phyloP scores from a whole-genome alignment of 2,113 vertebrate genomes.

The Formicarius rufipectus region DNA sequence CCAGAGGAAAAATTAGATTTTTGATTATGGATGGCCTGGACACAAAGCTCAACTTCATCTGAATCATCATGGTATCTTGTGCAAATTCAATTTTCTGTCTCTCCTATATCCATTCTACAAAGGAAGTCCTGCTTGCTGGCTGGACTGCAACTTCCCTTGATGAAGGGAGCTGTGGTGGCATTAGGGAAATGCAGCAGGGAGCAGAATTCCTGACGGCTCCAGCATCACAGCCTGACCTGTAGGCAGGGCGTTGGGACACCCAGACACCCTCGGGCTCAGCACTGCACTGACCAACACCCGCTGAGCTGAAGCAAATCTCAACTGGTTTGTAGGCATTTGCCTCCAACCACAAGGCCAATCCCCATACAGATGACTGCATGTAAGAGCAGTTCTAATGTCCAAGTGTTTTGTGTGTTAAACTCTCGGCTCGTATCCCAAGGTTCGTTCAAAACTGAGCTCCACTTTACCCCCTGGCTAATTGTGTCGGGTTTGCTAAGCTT shows the following conservation, averaged over 20 bases:
- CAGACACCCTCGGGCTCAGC: neutral
- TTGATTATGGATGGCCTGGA: neutral
- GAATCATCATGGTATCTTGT: neutral
- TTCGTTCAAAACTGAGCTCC: neutral
- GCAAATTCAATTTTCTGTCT: neutral
- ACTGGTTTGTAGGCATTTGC: neutral
- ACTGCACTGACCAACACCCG: neutral
- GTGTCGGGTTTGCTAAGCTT: too few relatives aligned
- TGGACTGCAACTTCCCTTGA: neutral
- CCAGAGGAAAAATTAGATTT: neutral
- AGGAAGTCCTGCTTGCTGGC: neutral
- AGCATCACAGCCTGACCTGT: neutral
- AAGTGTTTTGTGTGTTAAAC: neutral
- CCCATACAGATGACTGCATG: neutral
- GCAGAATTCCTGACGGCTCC: neutral
- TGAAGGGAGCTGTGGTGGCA: neutral
- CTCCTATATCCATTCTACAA: neutral
- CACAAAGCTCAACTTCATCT: neutral
- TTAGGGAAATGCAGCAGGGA: neutral
- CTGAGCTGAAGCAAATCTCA: neutral
- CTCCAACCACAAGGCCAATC: neutral
- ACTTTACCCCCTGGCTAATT: fast-evolving
- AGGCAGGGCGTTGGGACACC: neutral
- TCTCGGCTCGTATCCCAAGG: neutral
- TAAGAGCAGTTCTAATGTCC: neutral